Evolutionary conservation across 1,140 invertebrate species (phyloP), one percentile per base, ranked within the genome.

Genomic region (Teleogryllus occipitalis): DNA sequence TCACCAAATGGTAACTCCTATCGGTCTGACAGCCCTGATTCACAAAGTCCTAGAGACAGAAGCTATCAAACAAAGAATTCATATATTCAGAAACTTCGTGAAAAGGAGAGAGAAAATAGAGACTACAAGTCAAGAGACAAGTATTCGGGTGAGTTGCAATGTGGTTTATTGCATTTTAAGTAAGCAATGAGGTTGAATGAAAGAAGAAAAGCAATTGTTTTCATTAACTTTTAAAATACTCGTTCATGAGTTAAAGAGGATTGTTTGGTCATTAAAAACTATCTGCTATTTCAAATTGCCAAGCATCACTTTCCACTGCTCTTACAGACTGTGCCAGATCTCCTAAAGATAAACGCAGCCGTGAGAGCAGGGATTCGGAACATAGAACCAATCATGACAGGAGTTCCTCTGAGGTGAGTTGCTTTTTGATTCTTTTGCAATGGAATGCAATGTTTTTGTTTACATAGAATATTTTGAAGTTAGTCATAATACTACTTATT

Each of bases 31-130:
- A 90, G 90, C 80, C 90, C 90, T 78, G 88, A 92, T 84, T 89
- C 92, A 84, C 88, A 91, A 86, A 88, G 90, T 80, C 91, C 92
- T 77, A 88, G 90, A 83, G 92, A 93, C 82, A 89, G 92, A 85
- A 89, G 89, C 82, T 94, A 95, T 87, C 90, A 90, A 84, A 91
- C 92, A 85, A 94, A 94, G 88, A 88, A 88, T 86, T 90, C 93
- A 78, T 82, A 81, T 87, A 86, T 94, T 86, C 92, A 94, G 84
- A 92, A 93, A 88, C 89, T 91, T 87, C 89, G 91, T 82, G 92
- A 95, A 88, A 94, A 95, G 91, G 94, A 96, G 91, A 94, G 94
- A 92, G 95, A 95, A 91, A 92, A 91, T 90, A 93, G 91, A 94
- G 92, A 95, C 90, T 95, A 94, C 87, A 89, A 91, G 88, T 92